A percentile compares a stretch with the other conserved stretches of the same genome.
Conservation (phyloP, 2,888 invertebrate species). For the Mylabris sibirica region DNA sequence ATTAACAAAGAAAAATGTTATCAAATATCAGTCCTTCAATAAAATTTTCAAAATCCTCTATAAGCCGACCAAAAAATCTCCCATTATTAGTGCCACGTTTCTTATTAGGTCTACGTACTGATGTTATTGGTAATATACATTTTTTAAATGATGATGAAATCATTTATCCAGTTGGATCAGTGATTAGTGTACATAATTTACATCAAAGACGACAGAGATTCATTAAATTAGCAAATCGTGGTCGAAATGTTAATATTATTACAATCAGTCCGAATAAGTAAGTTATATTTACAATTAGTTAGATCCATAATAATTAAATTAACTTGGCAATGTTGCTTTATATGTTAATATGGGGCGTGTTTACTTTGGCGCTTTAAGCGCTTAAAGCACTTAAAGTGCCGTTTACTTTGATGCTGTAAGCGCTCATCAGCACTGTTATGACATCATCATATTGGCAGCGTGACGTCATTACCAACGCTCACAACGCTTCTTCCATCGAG, state of each 20-base stretch:
- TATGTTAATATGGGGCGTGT: too few species aligned
- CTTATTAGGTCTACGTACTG: conserved; percentile 71
- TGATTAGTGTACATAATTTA: conserved; percentile 77
- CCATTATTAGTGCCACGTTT: conserved; percentile 68
- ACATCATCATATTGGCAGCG: too few species aligned
- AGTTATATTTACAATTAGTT: conserved; percentile 48
- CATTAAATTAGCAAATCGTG: conserved; percentile 73
- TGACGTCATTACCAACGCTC: too few species aligned
- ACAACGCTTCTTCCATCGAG: too few species aligned
- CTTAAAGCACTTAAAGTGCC: too few species aligned
- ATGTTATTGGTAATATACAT: conserved; percentile 74
- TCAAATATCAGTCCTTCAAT: background rate
- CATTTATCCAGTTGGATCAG: conserved; percentile 81
- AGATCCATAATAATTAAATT: background rate
- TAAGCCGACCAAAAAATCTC: conserved; percentile 28
- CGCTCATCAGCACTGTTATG: too few species aligned
- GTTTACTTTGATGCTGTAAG: too few species aligned
- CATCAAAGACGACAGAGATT: conserved; percentile 76
- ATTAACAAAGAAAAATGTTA: too few species aligned
- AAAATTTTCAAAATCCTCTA: background rate
- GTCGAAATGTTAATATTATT: conserved; percentile 69
- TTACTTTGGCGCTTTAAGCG: too few species aligned
- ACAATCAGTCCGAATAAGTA: conserved; percentile 74
- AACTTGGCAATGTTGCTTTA: background rate
- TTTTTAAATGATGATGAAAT: conserved; percentile 78